Evolutionary conservation across 2,888 invertebrate genomes (phyloP), one percentile per base, ranked within the genome.

Genomic region (Noctua janthina): DNA sequence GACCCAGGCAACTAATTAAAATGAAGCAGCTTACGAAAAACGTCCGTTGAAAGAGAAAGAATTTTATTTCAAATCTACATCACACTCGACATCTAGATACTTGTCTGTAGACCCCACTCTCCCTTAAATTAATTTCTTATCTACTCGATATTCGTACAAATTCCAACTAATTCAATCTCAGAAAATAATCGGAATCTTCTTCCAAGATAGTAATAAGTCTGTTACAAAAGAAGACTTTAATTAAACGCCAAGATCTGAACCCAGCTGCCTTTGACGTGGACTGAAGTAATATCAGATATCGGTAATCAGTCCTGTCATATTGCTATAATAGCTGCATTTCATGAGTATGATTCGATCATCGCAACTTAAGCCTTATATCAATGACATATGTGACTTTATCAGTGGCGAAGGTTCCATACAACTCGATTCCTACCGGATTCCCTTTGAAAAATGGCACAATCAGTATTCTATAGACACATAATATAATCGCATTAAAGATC

Each of bases 231-330:
- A 72, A 67, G 46, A 54, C 15, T 78, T 80, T 75, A 83, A 87
- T 80, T 79, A 79, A 87, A 87, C 46, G 66, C 54, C 59, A 72
- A 80, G 66, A 79, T 68, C n/a, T 15, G 71, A 83, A 75, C 35
- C 78, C 75, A 77, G 64, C 77, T 88, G 82, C 79, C n/a, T 81
- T 67, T 80, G 79, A 82, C 82, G 13, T 75, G 35, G 54, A 75
- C 74, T 78, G 73, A 81, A 74, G 81, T 74, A 74, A 77, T 73
- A 82, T 88, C 82, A 76, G 86, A 82, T 88, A 82, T 81, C 74
- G 11, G 56, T 70, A 69, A 86, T 78, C 74, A 79, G 11, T 43
- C 13, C 46, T 78, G 74, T 76, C 59, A 74, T 72, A 62, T 59
- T 70, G 39, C 29, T 75, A 56, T 35, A 29, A 17, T 23, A 54